These are phyloP conservation scores for Choristoneura fumiferana DNA, from an alignment of 1,140 invertebrate species.

Conservation along the genomic window DNA sequence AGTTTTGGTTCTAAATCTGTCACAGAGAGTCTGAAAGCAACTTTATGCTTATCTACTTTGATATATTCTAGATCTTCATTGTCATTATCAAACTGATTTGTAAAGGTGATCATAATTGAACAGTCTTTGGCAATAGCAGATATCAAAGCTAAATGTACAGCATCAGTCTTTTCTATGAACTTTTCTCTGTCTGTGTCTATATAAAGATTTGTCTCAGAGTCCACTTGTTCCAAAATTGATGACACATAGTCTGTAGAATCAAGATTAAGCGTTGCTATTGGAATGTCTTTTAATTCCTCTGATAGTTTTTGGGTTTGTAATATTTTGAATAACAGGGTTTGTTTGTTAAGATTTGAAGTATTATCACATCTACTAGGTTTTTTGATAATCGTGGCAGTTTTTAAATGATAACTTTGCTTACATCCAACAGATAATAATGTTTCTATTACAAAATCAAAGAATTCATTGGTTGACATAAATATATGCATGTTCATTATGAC, in stretches of 20 bases:
- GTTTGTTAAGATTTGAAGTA: slow-evolving; percentile 28
- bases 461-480: slow-evolving; percentile 43
- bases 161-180: slow-evolving; percentile 37
- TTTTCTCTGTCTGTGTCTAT: slow-evolving; percentile 33
- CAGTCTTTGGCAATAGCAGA: slow-evolving; percentile 70
- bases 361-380: slow-evolving; percentile 38
- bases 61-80: slow-evolving; percentile 28
- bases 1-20: slow-evolving; percentile 74
- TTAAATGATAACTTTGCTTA: neutral
- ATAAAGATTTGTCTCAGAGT: slow-evolving; percentile 37
- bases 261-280: slow-evolving; percentile 10
- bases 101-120: slow-evolving; percentile 72
- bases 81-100: slow-evolving; percentile 33
- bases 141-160: slow-evolving; percentile 50
- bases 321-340: slow-evolving; percentile 55
- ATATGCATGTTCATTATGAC: slow-evolving; percentile 34
- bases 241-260: slow-evolving; percentile 40
- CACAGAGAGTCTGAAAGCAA: slow-evolving; percentile 56
- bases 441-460: slow-evolving; percentile 55
- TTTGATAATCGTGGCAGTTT: neutral
- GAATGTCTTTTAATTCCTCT: slow-evolving; percentile 30
- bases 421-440: slow-evolving; percentile 41
- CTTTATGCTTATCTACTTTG: slow-evolving; percentile 33
- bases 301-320: slow-evolving; percentile 57
- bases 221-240: slow-evolving; percentile 37